Percentiles rank a stretch among this genome's conserved stretches.
Conservation (phyloP, 1,140 invertebrate species). For the Eumaeus atala region DNA sequence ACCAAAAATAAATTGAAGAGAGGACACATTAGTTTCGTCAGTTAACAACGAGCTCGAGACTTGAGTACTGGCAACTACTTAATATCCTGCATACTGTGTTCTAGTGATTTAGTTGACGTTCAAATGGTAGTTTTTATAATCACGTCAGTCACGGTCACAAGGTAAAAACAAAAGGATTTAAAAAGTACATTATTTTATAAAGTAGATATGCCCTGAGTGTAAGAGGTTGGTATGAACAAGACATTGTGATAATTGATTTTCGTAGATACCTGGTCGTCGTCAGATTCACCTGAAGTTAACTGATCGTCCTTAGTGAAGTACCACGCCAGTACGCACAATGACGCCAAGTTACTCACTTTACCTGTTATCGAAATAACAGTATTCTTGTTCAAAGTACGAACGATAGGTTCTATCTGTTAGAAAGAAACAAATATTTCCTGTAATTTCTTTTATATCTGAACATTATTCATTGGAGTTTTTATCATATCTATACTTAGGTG, state of each 20-base stretch:
- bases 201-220: background rate
- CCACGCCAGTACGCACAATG: constrained; percentile 34
- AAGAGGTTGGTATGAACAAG: background rate
- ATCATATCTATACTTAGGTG: background rate
- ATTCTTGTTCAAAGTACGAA: constrained; percentile 27
- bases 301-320: constrained; percentile 28
- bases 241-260: background rate
- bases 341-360: constrained; percentile 29
- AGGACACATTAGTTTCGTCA: too few species aligned
- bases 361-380: constrained; percentile 20
- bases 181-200: too few species aligned
- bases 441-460: background rate
- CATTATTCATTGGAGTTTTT: background rate
- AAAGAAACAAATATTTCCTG: background rate
- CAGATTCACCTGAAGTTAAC: background rate
- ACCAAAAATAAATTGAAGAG: too few species aligned
- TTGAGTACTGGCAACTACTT: too few species aligned
- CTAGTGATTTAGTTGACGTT: too few species aligned
- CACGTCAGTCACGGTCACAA: too few species aligned
- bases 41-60: too few species aligned
- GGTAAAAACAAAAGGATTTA: too few species aligned
- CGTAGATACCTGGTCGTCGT: background rate
- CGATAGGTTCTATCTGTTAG: constrained; percentile 27
- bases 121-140: too few species aligned
- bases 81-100: too few species aligned